Evolutionary conservation across 1,140 invertebrate genomes (phyloP).

Genomic region (Cyrtorhinus lividipennis): DNA sequence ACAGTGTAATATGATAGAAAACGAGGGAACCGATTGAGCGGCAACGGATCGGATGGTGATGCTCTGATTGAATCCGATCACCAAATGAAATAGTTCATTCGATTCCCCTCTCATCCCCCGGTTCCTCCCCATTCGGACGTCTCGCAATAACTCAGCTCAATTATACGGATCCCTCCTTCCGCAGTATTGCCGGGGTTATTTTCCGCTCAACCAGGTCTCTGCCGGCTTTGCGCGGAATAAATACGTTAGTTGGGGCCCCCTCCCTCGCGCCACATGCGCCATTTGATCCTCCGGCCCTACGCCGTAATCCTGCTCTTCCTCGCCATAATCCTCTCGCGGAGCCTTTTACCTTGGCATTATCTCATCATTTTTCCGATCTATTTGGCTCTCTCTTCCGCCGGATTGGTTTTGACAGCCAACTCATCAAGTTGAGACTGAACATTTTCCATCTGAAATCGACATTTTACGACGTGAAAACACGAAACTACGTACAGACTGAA

Average conservation of each 20-base stretch:
- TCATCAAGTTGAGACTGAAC: no score
- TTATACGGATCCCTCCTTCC: not conserved
- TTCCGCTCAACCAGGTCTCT: not conserved
- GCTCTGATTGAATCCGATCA: slow-evolving; percentile 4
- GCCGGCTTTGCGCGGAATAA: not conserved
- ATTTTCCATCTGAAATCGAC: no score
- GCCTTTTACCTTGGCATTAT: slow-evolving; percentile 5
- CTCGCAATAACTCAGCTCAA: not conserved
- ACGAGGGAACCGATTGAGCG: not conserved
- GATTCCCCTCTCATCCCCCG: not conserved
- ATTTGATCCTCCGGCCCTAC: not conserved
- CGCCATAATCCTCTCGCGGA: slow-evolving; percentile 10
- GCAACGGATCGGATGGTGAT: not conserved
- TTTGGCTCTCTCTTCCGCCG: slow-evolving; percentile 11
- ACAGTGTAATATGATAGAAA: not conserved
- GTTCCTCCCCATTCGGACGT: not conserved
- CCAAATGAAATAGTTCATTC: slow-evolving; percentile 8
- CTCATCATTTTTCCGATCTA: slow-evolving; percentile 10
- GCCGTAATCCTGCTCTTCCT: not conserved
- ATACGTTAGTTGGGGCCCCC: no score
- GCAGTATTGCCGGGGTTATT: slow-evolving; percentile 2
- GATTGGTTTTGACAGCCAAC: not conserved
- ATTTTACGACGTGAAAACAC: no score
- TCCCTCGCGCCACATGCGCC: no score
- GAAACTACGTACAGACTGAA: no score